Conservation (phyloP, 2,113 vertebrate genomes). For the Manacus vitellinus region DNA sequence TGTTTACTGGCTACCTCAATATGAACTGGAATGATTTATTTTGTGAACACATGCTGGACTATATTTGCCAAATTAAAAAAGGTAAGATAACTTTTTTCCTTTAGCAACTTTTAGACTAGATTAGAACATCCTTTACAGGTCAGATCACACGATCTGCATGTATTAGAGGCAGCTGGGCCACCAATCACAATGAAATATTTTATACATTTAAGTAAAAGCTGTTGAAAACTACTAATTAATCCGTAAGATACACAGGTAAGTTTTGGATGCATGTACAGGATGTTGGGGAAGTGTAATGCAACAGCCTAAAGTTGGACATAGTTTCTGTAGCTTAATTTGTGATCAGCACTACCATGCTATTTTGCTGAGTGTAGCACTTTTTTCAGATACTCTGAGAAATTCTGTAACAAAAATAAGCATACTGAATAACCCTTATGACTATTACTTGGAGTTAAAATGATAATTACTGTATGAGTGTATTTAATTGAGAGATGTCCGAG, state of each 20-base stretch:
- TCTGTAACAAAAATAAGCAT: background rate
- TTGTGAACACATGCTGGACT: conserved; percentile 83
- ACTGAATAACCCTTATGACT: background rate
- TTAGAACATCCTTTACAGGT: background rate
- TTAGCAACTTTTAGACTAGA: background rate
- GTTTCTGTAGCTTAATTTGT: background rate
- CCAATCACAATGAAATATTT: background rate
- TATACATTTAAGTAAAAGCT: background rate
- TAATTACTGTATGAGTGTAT: background rate
- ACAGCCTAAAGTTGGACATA: background rate
- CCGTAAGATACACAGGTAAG: background rate
- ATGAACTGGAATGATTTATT: conserved; percentile 87
- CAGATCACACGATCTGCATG: background rate
- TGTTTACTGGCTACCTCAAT: conserved; percentile 63
- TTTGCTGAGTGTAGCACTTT: background rate
- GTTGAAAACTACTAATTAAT: background rate
- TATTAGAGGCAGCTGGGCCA: background rate
- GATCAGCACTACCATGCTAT: background rate
- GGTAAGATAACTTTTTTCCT: conserved; percentile 71
- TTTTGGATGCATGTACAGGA: background rate
- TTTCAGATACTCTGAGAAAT: background rate
- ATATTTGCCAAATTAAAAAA: conserved; percentile 90
- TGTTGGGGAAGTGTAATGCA: background rate
- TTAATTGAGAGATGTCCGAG: background rate
- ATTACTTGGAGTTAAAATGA: background rate